Conservation (phyloP, 2,797 vertebrate species). For the Schizopygopsis malacanthus region DNA sequence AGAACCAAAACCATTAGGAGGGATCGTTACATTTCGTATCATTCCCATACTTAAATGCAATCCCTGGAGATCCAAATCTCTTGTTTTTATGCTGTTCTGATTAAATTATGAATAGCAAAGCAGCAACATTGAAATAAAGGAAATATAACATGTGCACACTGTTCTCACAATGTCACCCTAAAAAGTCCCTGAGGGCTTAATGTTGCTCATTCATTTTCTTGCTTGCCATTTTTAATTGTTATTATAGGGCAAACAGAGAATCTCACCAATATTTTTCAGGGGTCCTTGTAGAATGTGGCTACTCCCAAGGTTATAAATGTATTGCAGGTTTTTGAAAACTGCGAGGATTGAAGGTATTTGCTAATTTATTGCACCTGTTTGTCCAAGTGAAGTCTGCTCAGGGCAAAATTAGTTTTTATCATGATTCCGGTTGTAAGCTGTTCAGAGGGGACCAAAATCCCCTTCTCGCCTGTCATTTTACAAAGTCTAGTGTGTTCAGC, state of each 20-base stretch:
- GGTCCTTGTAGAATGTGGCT: constrained; percentile 73
- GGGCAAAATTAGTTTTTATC: constrained; percentile 81
- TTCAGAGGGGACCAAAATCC: constrained; percentile 70
- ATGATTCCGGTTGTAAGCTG: constrained; percentile 75
- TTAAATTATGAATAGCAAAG: constrained; percentile 67
- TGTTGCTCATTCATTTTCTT: constrained; percentile 78
- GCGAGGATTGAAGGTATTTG: constrained; percentile 71
- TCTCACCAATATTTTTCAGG: constrained; percentile 77
- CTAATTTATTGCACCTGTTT: constrained; percentile 78
- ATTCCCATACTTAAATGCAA: not conserved
- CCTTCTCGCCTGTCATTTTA: constrained; percentile 75
- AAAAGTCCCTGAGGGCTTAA: constrained; percentile 66
- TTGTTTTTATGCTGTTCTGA: constrained; percentile 56
- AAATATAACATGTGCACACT: constrained; percentile 66
- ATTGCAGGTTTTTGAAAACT: constrained; percentile 64
- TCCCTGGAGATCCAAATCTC: not conserved
- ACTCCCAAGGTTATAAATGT: constrained; percentile 76
- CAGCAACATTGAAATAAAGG: constrained; percentile 72
- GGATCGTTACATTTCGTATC: not conserved
- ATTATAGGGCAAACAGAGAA: constrained; percentile 81
- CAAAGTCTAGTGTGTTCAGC: constrained; percentile 74
- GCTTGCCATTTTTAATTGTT: constrained; percentile 85
- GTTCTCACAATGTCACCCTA: constrained; percentile 69
- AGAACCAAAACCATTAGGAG: no score
- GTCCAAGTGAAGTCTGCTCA: constrained; percentile 80